Evolutionary conservation across 2,113 vertebrate genomes (phyloP), one percentile per base, ranked within the genome.

Genomic region (Aspiorhynchus laticeps): DNA sequence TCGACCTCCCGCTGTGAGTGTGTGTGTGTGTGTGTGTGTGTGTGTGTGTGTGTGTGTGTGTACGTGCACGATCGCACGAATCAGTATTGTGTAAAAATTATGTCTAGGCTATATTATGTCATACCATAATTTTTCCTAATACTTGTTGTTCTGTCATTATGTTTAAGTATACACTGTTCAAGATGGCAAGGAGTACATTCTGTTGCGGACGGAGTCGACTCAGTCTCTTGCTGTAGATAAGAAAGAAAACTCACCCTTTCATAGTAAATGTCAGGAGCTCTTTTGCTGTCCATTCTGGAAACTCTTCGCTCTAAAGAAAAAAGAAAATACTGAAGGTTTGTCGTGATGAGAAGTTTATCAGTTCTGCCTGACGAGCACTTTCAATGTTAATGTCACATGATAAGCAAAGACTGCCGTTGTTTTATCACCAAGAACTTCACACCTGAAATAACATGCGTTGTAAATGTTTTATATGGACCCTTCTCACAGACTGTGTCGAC

Each of bases 141-240:
- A 19, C 33, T 26, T 69, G 48, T 48, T 59, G 46, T 65, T 53
- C 78, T 69, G 19, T 82, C 51, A 53, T 53, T 36, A 43, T 73
- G 79, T 77, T 83, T 28, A 75, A 81, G 77, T 86, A 33, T 86
- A 59, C 94, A 93, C 96, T 96, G 96, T 96, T 96, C 95, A 96
- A 95, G 96, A 97, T 97, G 96, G 96, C 91, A 96, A 96, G 95
- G 96, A 97, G 94, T 97, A 97, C 95, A 97, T 96, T 96, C 96
- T 96, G 95, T 95, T 97, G 95, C 96, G 95, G 90, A 95, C 96
- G 95, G 96, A 96, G 93, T 97, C 96, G 89, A 96, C 96, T 95
- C 95, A 96, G 93, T 96, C 96, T 87, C 94, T 95, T 95, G 96
- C 96, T 91, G 93, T 96, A 96, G 80, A 86, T 41, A 95, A 95